phyloP scores from a whole-genome alignment of 2,888 invertebrate genomes.

The Nymphalis c-album region DNA sequence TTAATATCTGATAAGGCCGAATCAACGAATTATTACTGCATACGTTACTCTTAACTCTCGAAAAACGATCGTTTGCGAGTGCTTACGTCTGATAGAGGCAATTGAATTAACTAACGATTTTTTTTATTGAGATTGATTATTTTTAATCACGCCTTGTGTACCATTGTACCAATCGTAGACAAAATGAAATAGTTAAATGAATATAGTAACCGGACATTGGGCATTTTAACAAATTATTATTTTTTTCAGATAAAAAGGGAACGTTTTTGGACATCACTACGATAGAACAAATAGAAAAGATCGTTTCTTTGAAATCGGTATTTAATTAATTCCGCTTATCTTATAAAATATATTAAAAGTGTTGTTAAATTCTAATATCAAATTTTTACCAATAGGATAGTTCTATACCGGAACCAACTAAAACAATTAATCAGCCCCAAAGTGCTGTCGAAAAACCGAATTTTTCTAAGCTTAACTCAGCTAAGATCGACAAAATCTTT shows the following conservation, averaged over 20 bases:
- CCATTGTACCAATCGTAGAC: too few species aligned
- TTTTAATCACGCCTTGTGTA: too few species aligned
- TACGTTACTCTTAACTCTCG: too few species aligned
- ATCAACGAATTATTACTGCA: too few species aligned
- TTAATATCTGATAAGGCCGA: too few species aligned
- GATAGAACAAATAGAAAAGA: background rate
- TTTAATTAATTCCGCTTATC: background rate
- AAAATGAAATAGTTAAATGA: too few species aligned
- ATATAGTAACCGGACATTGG: too few species aligned
- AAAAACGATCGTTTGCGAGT: too few species aligned
- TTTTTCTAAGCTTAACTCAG: background rate
- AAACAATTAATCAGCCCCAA: background rate
- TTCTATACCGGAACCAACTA: background rate
- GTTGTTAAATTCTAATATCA: background rate
- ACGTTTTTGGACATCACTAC: background rate
- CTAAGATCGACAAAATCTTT: background rate
- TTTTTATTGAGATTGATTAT: too few species aligned
- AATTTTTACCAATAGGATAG: background rate
- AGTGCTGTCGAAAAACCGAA: background rate
- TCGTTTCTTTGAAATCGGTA: slow-evolving; percentile 5
- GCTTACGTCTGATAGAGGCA: too few species aligned
- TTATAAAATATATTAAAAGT: background rate
- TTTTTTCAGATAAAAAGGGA: background rate
- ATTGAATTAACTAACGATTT: too few species aligned
- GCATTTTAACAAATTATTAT: background rate